Conservation (phyloP, 1,140 invertebrate species). For the Diuraphis noxia region DNA sequence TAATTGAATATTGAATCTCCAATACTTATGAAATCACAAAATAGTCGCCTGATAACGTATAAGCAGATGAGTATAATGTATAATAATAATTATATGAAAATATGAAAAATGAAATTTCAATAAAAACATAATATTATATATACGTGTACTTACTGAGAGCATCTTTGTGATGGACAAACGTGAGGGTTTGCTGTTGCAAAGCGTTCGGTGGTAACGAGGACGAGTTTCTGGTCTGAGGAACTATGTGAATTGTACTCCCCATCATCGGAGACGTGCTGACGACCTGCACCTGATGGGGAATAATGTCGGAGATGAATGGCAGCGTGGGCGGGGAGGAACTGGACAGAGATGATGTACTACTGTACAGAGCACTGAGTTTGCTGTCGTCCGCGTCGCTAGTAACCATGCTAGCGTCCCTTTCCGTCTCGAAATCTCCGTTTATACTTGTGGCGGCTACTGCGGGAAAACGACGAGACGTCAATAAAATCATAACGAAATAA, state of each 20-base stretch:
- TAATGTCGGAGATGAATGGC: slow-evolving; percentile 21
- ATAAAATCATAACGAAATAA: neutral
- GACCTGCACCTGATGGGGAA: slow-evolving; percentile 53
- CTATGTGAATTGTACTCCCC: slow-evolving; percentile 52
- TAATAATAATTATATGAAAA: no score
- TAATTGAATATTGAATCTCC: neutral
- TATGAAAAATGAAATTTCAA: neutral
- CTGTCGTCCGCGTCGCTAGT: slow-evolving; percentile 53
- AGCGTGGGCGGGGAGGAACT: slow-evolving; percentile 54
- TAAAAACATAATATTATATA: neutral
- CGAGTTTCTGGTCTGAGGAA: slow-evolving; percentile 54
- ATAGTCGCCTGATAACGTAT: no score
- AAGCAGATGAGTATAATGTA: neutral
- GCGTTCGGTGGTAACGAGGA: slow-evolving; percentile 46
- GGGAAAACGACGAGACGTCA: neutral
- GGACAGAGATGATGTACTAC: slow-evolving; percentile 54
- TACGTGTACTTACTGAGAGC: slow-evolving; percentile 24
- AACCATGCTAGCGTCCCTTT: slow-evolving; percentile 43
- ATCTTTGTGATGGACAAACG: slow-evolving; percentile 50
- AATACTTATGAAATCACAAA: neutral
- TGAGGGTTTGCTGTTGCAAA: slow-evolving; percentile 47
- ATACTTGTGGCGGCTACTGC: slow-evolving; percentile 34
- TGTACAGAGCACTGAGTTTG: slow-evolving; percentile 54
- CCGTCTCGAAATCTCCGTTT: slow-evolving; percentile 52
- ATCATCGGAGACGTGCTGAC: slow-evolving; percentile 50